phyloP scores from a whole-genome alignment of 2,797 vertebrate genomes.

The Microchirus variegatus region DNA sequence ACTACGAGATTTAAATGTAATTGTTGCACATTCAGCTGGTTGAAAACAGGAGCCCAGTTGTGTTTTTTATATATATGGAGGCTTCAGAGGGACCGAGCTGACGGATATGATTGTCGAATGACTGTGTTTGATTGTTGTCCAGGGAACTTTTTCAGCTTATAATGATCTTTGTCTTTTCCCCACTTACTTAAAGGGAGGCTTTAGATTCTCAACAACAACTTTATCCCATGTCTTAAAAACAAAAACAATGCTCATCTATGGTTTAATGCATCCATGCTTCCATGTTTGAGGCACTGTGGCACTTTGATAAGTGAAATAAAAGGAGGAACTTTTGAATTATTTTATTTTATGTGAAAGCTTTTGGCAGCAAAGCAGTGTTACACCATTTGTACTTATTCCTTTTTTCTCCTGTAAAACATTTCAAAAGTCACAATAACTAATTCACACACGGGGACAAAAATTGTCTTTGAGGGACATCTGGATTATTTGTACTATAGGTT shows the following conservation, averaged over 20 bases:
- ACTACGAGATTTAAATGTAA: too few species aligned
- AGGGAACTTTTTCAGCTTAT: not conserved
- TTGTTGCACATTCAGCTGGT: too few species aligned
- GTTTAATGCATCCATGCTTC: conserved; percentile 24
- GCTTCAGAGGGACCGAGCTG: not conserved
- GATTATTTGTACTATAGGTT: conserved; percentile 10
- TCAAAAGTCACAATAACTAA: conserved; percentile 4
- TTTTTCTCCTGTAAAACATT: conserved; percentile 1
- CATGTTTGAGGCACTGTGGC: conserved; percentile 66
- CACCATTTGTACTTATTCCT: too few species aligned
- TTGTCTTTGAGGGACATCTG: conserved; percentile 1
- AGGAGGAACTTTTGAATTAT: not conserved
- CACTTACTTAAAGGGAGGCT: too few species aligned
- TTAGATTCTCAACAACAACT: not conserved
- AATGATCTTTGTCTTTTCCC: not conserved
- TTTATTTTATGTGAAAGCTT: conserved; percentile 6
- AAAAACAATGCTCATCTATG: not conserved
- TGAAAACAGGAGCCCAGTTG: too few species aligned
- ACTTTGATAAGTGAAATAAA: conserved; percentile 64
- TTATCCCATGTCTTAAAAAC: conserved; percentile 12
- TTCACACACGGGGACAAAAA: conserved; percentile 4
- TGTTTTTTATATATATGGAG: not conserved
- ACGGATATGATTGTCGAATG: not conserved
- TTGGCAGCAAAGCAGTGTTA: conserved; percentile 18
- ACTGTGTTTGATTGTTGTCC: not conserved